phyloP scores from a whole-genome alignment of 2,113 vertebrate species.

The Ursus arctos region DNA sequence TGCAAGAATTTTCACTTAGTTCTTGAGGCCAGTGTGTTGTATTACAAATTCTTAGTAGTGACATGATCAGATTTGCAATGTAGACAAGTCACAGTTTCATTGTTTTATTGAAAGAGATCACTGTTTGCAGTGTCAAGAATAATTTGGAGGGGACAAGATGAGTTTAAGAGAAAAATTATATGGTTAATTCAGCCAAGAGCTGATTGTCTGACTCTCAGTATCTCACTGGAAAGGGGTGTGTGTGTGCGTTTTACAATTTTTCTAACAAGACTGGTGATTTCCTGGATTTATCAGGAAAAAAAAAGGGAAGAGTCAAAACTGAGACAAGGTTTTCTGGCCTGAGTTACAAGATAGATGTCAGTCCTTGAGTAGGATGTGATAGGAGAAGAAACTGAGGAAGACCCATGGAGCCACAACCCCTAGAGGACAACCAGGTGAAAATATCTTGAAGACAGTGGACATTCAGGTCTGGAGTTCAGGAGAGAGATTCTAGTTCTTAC shows the following conservation, averaged over 20 bases:
- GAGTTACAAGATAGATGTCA: background rate
- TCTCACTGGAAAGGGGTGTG: background rate
- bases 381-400: background rate
- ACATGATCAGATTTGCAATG: background rate
- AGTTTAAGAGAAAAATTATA: background rate
- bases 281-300: background rate
- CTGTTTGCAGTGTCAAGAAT: background rate
- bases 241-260: background rate
- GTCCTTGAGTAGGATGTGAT: background rate
- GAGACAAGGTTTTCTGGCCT: background rate
- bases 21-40: background rate
- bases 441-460: background rate
- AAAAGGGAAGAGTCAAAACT: background rate
- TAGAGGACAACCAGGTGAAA: background rate
- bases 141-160: background rate
- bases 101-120: background rate
- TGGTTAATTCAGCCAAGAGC: background rate
- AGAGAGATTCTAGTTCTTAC: background rate
- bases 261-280: background rate
- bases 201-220: background rate
- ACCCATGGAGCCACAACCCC: background rate
- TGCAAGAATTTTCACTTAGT: background rate
- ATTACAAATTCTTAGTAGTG: constrained; percentile 20
- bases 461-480: background rate
- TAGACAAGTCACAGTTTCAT: background rate